A percentile compares a stretch with the other conserved stretches of the same genome.
Evolutionary conservation across 2,797 vertebrate species (phyloP).

Genomic region (Spheniscus humboldti): DNA sequence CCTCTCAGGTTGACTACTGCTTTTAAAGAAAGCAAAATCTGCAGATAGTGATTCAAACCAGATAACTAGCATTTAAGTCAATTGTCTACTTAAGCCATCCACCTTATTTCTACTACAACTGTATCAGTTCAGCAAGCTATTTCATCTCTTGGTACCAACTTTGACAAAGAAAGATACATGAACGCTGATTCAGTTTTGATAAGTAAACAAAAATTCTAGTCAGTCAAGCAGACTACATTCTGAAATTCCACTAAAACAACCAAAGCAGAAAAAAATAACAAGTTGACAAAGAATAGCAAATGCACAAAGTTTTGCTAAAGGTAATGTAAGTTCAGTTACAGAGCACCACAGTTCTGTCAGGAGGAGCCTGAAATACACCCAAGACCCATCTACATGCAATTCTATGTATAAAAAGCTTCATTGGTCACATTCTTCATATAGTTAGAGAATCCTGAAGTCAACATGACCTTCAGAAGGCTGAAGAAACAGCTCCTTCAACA

Average conservation of each 20-base stretch:
- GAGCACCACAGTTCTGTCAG: not conserved
- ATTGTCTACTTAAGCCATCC: not conserved
- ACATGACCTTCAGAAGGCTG: not conserved
- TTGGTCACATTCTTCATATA: not conserved
- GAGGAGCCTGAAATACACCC: not conserved
- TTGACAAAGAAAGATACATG: not conserved
- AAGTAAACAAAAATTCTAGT: not conserved
- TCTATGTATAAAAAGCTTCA: not conserved
- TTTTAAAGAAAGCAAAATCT: not conserved
- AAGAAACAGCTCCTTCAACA: not conserved
- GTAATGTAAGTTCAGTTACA: not conserved
- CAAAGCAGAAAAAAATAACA: not conserved
- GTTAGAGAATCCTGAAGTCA: not conserved
- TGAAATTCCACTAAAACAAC: slow-evolving; percentile 3
- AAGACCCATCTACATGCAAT: not conserved
- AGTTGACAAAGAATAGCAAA: not conserved
- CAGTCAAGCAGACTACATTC: not conserved
- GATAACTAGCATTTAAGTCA: not conserved
- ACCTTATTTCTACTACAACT: not conserved
- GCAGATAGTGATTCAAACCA: not conserved
- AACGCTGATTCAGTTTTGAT: not conserved
- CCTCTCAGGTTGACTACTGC: not conserved
- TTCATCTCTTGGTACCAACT: not conserved
- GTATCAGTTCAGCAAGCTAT: not conserved
- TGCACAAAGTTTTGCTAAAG: not conserved